Evolutionary conservation across 1,140 invertebrate genomes (phyloP).

Genomic region (Spodoptera frugiperda): DNA sequence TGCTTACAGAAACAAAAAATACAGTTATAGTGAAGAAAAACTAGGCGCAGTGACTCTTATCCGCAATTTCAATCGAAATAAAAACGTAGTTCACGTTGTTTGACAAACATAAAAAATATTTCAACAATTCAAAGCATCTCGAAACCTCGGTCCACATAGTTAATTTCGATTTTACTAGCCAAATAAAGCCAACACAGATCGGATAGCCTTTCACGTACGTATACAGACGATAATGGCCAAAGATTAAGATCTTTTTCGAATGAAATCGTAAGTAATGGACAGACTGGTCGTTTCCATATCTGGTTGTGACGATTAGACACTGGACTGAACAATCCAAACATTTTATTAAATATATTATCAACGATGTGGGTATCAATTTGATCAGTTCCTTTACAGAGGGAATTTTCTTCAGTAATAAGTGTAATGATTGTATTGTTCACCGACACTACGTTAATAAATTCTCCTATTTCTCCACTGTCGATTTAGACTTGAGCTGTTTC

Average conservation of each 20-base stretch:
- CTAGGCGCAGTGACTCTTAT: background rate
- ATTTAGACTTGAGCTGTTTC: background rate
- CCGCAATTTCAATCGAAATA: background rate
- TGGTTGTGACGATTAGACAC: slow-evolving; percentile 59
- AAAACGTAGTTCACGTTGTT: slow-evolving; percentile 18
- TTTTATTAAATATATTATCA: slow-evolving; percentile 33
- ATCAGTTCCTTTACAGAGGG: background rate
- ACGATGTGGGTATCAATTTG: slow-evolving; percentile 18
- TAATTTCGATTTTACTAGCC: slow-evolving; percentile 71
- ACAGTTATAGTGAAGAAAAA: background rate
- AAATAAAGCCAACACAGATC: slow-evolving; percentile 68
- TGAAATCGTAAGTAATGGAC: slow-evolving; percentile 75
- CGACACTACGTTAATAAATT: background rate
- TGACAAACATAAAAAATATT: slow-evolving; percentile 32
- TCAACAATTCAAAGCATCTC: slow-evolving; percentile 39
- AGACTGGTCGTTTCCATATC: slow-evolving; percentile 59
- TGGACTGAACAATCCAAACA: slow-evolving; percentile 33
- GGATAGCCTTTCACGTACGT: slow-evolving; percentile 74
- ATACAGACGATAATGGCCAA: slow-evolving; percentile 72
- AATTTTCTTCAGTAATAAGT: slow-evolving; percentile 20
- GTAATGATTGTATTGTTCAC: background rate
- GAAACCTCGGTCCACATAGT: slow-evolving; percentile 52
- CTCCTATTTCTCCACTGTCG: background rate
- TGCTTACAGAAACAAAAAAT: background rate
- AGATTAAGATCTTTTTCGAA: slow-evolving; percentile 77